Conservation (phyloP, 2,797 vertebrate species). For the Alfaro cultratus region DNA sequence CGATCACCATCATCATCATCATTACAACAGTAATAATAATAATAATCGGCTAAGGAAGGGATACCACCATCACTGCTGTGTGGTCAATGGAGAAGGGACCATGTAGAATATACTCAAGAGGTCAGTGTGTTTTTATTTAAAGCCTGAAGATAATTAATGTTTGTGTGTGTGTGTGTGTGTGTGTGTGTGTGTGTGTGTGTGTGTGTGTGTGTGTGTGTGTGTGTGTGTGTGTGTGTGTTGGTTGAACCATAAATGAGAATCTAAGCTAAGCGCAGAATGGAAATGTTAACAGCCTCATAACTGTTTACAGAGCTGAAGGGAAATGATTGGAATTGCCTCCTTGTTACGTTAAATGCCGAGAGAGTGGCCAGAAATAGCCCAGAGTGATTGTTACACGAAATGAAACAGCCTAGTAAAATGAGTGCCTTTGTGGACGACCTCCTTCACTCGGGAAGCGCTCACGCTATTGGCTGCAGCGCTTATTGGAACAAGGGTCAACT, state of each 20-base stretch:
- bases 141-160: constrained; percentile 18
- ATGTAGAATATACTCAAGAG: constrained; percentile 79
- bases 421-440: constrained; percentile 10
- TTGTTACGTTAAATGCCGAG: constrained; percentile 19
- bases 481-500: constrained; percentile 23
- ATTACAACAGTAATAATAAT: constrained; percentile 16
- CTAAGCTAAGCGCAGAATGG: constrained; percentile 32
- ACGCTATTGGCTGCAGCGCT: background rate
- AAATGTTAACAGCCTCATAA: constrained; percentile 38
- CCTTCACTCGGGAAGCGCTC: background rate
- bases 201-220: background rate
- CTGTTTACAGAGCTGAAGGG: constrained; percentile 39
- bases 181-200: background rate
- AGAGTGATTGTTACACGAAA: constrained; percentile 9
- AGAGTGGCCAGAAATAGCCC: constrained; percentile 20
- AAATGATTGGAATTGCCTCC: constrained; percentile 34
- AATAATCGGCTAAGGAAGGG: constrained; percentile 69
- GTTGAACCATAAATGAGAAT: constrained; percentile 19
- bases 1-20: constrained; percentile 50
- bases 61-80: constrained; percentile 73
- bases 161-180: background rate
- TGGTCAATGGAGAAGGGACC: constrained; percentile 81
- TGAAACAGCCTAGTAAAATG: constrained; percentile 24
- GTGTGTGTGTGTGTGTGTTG: background rate
- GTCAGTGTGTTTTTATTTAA: constrained; percentile 67